Evolutionary conservation across 2,888 invertebrate species (phyloP), one percentile per base, ranked within the genome.

Genomic region (Mythimna albipuncta): DNA sequence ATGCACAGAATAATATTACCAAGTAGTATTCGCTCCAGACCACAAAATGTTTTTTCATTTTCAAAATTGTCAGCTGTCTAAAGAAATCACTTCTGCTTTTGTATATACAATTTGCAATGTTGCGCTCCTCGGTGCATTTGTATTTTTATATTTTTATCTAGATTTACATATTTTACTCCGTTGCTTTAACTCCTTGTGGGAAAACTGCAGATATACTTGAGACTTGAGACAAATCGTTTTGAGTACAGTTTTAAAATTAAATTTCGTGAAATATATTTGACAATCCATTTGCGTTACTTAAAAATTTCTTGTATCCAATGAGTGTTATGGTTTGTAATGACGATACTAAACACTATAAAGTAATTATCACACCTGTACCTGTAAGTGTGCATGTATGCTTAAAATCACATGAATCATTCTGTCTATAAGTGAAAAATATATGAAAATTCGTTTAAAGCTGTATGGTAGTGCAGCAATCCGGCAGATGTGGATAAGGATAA

Each of bases 161-260:
- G 35, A 83, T 79, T 74, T 81, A 74, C 80, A 83, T 83, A 81
- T 81, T 73, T 67, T 67, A 63, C 35, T 69, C 41, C 26, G 64
- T 64, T 57, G 66, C 58, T 73, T 73, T 67, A 67, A 79, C 69
- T 83, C 61, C 35, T 52, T 55, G 11, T 10, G 54, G 58, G 68
- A 62, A 69, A 83, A 69, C 64, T 68, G 54, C 57, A 65, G 21
- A 57, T 47, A 65, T 47, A 52, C 50, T 59, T 38, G 55, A 66
- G 57, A 72, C 35, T 59, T 38, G 55, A 66, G 59, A 72, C 41
- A 71, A 72, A 59, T 54, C 26, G 38, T 64, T 83, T 26, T 13
- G 3, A 59, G 16, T 64, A 57, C 64, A 26, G 69, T 83, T 79
- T 68, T 38, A 4, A 44, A 67, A 72, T 72, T 69, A 9, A 19